Evolutionary conservation across 2,113 vertebrate genomes (phyloP), one percentile per base, ranked within the genome.

Genomic region (Scatophagus argus): DNA sequence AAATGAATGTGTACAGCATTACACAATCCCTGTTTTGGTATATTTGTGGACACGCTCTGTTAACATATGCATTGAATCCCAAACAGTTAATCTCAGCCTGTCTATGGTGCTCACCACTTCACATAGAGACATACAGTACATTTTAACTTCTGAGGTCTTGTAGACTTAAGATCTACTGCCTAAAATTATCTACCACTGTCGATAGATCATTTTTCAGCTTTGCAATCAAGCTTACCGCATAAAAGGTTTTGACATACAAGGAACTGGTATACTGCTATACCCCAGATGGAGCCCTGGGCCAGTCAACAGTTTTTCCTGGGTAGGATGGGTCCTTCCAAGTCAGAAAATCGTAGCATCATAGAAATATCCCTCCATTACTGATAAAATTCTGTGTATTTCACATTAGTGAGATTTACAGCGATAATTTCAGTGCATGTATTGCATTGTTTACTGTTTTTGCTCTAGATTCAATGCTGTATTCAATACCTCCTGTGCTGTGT

Each of bases 131-230:
- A 64, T n/a, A 44, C 43, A 9, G 43, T 23, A 9, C 16, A 41
- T 27, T 27, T 27, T 2, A 23, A 34, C 44, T 19, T 12, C 16
- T 52, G 34, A 29, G 14, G 47, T 21, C 2, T 27, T 52, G 13
- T 29, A n/a, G n/a, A n/a, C n/a, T n/a, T n/a, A n/a, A n/a, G n/a
- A 2, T 3, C 10, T 9, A 10, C 16, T 19, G 27, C 0, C 2
- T 9, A 34, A 34, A 32, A 64, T 31, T 1, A 44, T 31, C 25
- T 8, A 25, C 21, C 25, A 63, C 25, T 10, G 11, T 0, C 23
- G 8, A 65, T 21, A 34, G 4, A 19, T 55, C 16, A 49, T 23
- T 11, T 12, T 19, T 56, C 9, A 8, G 3, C n/a, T n/a, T 25
- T 61, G 12, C n/a, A 16, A 8, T 23, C 7, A n/a, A n/a, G n/a